phyloP scores from a whole-genome alignment of 2,888 invertebrate genomes.

The Ormyrus nitidulus region DNA sequence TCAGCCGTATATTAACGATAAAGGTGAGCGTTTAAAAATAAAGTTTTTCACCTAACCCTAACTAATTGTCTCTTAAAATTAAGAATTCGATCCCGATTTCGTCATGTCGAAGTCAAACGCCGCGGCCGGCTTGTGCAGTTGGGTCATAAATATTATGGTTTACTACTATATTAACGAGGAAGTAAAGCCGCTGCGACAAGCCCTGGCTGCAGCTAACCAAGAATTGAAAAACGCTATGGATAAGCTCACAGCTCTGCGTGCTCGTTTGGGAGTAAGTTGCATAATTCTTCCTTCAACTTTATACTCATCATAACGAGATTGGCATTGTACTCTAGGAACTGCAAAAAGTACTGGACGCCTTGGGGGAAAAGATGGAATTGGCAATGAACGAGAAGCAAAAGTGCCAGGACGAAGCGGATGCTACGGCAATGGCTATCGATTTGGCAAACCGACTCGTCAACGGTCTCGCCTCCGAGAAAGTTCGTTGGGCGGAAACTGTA shows the following conservation, averaged over 20 bases:
- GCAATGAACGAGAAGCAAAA: slow-evolving; percentile 91
- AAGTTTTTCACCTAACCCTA: neutral
- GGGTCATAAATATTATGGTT: slow-evolving; percentile 94
- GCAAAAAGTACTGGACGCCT: slow-evolving; percentile 85
- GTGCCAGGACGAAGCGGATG: slow-evolving; percentile 95
- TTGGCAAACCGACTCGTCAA: slow-evolving; percentile 94
- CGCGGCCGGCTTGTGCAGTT: slow-evolving; percentile 94
- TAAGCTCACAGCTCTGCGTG: slow-evolving; percentile 86
- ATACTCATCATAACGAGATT: neutral
- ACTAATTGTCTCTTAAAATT: neutral
- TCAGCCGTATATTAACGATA: slow-evolving; percentile 75
- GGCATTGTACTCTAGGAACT: slow-evolving; percentile 77
- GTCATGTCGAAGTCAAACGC: slow-evolving; percentile 91
- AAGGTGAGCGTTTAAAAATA: slow-evolving; percentile 65
- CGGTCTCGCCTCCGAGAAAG: slow-evolving; percentile 94
- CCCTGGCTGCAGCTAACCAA: slow-evolving; percentile 89
- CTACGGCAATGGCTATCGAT: slow-evolving; percentile 91
- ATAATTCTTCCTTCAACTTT: neutral
- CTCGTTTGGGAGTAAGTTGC: slow-evolving; percentile 78
- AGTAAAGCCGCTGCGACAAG: slow-evolving; percentile 93
- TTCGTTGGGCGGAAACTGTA: slow-evolving; percentile 86
- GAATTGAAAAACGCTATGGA: slow-evolving; percentile 89
- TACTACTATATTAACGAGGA: slow-evolving; percentile 94
- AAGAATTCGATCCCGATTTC: slow-evolving; percentile 90
- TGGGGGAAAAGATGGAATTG: slow-evolving; percentile 90